Evolutionary conservation across 2,113 vertebrate genomes (phyloP).

Genomic region (Ceyx margarethae): DNA sequence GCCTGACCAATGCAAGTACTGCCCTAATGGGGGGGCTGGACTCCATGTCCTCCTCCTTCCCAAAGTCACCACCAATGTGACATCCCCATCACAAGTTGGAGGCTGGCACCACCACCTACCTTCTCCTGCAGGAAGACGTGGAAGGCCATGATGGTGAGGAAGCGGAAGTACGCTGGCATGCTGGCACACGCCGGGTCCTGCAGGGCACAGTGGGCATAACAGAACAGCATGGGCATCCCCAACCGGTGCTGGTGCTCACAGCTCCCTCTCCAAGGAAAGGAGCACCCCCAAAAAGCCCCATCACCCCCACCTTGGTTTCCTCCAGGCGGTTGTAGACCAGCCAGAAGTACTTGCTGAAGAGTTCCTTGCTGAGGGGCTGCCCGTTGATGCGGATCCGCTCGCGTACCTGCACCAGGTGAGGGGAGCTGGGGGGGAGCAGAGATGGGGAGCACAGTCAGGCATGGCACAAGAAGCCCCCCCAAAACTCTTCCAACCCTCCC

Average conservation of each 20-base stretch:
- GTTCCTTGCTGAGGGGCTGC: constrained; percentile 87
- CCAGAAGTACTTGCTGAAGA: constrained; percentile 96
- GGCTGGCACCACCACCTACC: constrained; percentile 66
- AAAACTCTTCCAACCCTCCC: not conserved
- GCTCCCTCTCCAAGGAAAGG: rapidly evolving
- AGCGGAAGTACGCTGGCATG: constrained; percentile 94
- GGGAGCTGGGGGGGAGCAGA: constrained; percentile 79
- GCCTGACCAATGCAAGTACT: not conserved
- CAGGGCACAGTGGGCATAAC: not conserved
- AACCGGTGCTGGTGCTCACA: rapidly evolving
- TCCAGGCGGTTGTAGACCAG: constrained; percentile 86
- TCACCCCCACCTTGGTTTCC: constrained; percentile 81
- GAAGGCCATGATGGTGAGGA: constrained; percentile 96
- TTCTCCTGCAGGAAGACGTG: constrained; percentile 94
- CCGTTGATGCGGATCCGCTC: constrained; percentile 95
- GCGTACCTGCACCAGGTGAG: constrained; percentile 93
- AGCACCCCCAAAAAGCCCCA: not conserved
- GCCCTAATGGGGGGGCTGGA: not conserved
- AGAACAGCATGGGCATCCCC: rapidly evolving
- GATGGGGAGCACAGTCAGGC: not conserved
- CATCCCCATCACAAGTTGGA: not conserved
- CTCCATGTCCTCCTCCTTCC: too few species aligned
- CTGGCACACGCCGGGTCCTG: constrained; percentile 70
- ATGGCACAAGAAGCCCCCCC: rapidly evolving
- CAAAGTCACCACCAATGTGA: not conserved